These are phyloP conservation scores for Eremophila alpestris DNA, from an alignment of 2,797 vertebrate species.

Conservation along the genomic window DNA sequence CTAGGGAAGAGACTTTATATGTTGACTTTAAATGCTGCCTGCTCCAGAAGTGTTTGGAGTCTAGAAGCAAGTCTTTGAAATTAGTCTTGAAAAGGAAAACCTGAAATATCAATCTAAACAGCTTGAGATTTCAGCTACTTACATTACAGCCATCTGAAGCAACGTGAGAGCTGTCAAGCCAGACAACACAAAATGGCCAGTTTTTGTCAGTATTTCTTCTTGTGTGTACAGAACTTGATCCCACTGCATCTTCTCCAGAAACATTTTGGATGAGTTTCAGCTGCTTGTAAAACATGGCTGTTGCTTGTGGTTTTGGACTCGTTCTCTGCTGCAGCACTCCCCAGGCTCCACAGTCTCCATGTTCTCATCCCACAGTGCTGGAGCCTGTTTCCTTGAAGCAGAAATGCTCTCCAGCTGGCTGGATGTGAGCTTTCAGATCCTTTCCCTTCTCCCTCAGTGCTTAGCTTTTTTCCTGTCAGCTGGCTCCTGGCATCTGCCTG, in stretches of 20 bases:
- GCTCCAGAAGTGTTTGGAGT: background rate
- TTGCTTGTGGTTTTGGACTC: background rate
- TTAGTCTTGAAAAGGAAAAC: background rate
- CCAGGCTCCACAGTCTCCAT: fast-evolving
- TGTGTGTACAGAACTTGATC: background rate
- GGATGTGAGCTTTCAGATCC: background rate
- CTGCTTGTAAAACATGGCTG: background rate
- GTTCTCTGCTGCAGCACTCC: background rate
- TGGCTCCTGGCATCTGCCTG: background rate
- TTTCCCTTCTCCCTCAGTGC: background rate
- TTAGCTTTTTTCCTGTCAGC: background rate
- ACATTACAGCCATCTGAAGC: background rate
- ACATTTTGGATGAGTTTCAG: background rate
- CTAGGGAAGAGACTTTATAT: background rate
- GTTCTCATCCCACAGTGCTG: fast-evolving
- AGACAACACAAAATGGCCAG: background rate
- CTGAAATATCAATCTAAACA: background rate
- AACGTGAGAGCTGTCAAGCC: background rate
- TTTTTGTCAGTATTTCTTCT: background rate
- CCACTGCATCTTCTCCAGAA: background rate
- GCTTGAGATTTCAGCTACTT: background rate
- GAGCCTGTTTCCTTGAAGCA: background rate
- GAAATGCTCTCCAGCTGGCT: background rate
- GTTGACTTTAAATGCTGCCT: background rate
- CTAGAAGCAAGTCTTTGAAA: background rate